A percentile compares a stretch with the other conserved stretches of the same genome.
These are phyloP conservation scores for Pipistrellus nathusii DNA, from an alignment of 2,797 vertebrate species.

Conservation along the genomic window DNA sequence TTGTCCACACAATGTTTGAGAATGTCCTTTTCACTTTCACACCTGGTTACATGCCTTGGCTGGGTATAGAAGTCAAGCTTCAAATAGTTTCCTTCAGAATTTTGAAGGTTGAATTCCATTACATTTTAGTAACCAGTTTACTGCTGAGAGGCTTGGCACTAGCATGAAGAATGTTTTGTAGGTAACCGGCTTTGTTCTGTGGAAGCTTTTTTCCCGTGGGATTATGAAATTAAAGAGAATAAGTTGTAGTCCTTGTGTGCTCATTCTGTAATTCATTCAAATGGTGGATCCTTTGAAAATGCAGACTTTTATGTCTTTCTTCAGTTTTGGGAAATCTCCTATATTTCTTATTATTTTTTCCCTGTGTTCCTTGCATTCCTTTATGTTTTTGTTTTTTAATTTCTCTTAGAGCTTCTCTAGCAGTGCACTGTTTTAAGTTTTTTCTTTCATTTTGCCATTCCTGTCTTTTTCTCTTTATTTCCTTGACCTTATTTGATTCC, in stretches of 20 bases:
- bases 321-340: neutral
- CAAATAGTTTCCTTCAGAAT: conserved; percentile 2
- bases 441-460: conserved; percentile 45
- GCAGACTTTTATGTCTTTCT: neutral
- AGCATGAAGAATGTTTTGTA: neutral
- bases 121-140: conserved; percentile 11
- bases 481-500: neutral
- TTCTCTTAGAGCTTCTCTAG: neutral
- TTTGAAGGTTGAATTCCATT: neutral
- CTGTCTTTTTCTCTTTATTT: neutral
- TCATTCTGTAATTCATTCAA: neutral
- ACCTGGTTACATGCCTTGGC: neutral
- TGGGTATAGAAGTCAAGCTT: conserved; percentile 53
- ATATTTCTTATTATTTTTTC: conserved; percentile 33
- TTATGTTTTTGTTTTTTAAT: neutral
- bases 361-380: neutral
- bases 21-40: conserved; percentile 14
- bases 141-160: neutral
- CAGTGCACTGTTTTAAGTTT: neutral
- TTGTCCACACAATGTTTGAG: conserved; percentile 15
- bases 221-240: conserved; percentile 30
- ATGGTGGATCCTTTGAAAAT: neutral
- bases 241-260: neutral
- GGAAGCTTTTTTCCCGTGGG: neutral
- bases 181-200: neutral